phyloP scores from a whole-genome alignment of 2,797 vertebrate species.

The Cossypha heuglini region DNA sequence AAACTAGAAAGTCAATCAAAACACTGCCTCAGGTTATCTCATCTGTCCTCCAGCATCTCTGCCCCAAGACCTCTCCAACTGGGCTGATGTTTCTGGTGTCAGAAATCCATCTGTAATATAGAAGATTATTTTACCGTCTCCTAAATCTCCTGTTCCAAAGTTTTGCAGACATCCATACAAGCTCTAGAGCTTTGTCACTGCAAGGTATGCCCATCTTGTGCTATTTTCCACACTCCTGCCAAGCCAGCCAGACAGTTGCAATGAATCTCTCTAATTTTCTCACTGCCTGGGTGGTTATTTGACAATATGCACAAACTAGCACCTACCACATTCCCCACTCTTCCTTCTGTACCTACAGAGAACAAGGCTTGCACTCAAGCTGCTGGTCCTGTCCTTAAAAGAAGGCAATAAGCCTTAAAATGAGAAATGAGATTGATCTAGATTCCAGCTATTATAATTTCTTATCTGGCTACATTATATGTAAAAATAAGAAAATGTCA shows the following conservation, averaged over 20 bases:
- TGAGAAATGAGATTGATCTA: neutral
- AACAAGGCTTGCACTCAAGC: neutral
- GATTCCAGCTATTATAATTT: neutral
- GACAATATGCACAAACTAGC: rapidly evolving
- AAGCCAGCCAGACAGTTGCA: rapidly evolving
- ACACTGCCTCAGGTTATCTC: neutral
- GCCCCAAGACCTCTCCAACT: neutral
- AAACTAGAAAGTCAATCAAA: constrained; percentile 19
- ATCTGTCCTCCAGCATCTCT: neutral
- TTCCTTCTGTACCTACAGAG: neutral
- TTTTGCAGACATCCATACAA: neutral
- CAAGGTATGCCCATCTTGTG: neutral
- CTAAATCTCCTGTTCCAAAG: neutral
- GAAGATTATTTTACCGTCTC: neutral
- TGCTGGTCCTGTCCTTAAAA: neutral
- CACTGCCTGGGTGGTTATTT: neutral
- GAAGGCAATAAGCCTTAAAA: neutral
- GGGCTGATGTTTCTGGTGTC: neutral
- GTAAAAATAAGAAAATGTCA: neutral
- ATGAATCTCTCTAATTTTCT: rapidly evolving
- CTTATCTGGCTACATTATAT: neutral
- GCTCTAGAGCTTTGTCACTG: neutral
- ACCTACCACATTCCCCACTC: neutral
- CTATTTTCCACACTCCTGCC: neutral
- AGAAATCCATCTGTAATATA: neutral